Base-by-base conservation (phyloP, 2,888 invertebrate genomes). In the Xanthorhoe spadicearia region DNA sequence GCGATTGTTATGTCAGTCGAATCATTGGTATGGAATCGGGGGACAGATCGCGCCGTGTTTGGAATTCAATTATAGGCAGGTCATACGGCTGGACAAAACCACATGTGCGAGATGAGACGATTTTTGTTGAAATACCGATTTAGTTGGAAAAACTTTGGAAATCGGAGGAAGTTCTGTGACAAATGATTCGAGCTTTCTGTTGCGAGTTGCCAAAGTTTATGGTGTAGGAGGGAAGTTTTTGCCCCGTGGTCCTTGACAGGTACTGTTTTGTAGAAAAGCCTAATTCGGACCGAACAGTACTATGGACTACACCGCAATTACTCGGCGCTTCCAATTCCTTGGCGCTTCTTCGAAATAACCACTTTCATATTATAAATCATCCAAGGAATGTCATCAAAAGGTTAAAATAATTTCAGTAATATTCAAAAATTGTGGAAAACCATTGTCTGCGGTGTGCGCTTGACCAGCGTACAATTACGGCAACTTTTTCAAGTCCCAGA, bases 21-120 rank as follows among this genome's bases (percentile, higher is more conserved):
- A 48, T 66, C 57, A 18, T 5, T 13, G 52, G 35, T 57, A 48
- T 43, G 6, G 17, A 46, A 43, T 53, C 52, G n/a, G 18, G 17
- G 48, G 1, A 15, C 32, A 32, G 49, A 57, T 80, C 79, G 77
- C 72, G 73, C 77, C 83, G 82, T 86, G 85, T 82, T 80, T 77
- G 82, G 88, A 89, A 92, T 92, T 89, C 88, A 86, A 88, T 91
- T 90, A 91, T 79, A 74, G 74, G 79, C 82, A 80, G 78, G 80
- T 80, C 82, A 80, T 79, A 81, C 74, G 79, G 80, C 82, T 76
- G 68, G 66, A 68, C 66, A 69, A 50, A 59, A 70, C 57, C 63
- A 68, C 61, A 68, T 66, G 69, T 66, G 66, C 23, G 23, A 68
- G 71, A 69, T 69, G 68, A 66, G 56, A 61, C 61, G 52, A 64